Conservation (phyloP, 2,797 vertebrate genomes). For the Micromesistius poutassou region DNA sequence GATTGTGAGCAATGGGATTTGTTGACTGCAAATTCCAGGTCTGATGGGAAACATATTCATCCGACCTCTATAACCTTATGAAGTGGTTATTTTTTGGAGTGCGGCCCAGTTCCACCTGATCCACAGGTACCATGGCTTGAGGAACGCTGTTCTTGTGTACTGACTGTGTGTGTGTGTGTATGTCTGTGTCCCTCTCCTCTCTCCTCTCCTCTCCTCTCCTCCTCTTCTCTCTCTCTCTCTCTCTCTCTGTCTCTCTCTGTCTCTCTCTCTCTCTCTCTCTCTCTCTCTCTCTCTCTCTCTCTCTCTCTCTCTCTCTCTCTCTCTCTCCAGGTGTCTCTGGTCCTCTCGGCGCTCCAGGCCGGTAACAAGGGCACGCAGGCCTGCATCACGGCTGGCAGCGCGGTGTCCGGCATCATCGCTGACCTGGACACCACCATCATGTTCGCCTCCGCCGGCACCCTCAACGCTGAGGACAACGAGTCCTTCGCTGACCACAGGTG, state of each 20-base stretch:
- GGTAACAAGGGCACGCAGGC: slow-evolving; percentile 97
- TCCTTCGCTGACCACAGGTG: slow-evolving; percentile 97
- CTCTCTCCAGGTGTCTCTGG: slow-evolving; percentile 68
- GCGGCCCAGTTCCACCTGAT: no score
- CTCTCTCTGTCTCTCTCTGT: not conserved
- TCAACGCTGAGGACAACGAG: slow-evolving; percentile 92
- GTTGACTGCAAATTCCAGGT: not conserved
- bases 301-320: not conserved
- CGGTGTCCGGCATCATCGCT: slow-evolving; percentile 93
- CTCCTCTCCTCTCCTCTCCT: no score
- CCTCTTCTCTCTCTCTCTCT: no score
- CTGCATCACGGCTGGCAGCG: slow-evolving; percentile 94
- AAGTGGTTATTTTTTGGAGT: no score
- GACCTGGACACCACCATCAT: slow-evolving; percentile 98
- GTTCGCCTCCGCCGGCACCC: slow-evolving; percentile 94
- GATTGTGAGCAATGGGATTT: no score
- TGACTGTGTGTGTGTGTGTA: no score
- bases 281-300: no score
- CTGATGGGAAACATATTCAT: not conserved
- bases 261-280: no score
- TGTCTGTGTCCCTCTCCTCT: no score
- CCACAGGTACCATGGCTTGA: no score
- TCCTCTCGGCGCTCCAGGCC: slow-evolving; percentile 93
- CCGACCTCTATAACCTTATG: no score
- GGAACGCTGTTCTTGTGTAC: no score